phyloP scores from a whole-genome alignment of 2,888 invertebrate genomes.

The Cosmorhoe ocellata region DNA sequence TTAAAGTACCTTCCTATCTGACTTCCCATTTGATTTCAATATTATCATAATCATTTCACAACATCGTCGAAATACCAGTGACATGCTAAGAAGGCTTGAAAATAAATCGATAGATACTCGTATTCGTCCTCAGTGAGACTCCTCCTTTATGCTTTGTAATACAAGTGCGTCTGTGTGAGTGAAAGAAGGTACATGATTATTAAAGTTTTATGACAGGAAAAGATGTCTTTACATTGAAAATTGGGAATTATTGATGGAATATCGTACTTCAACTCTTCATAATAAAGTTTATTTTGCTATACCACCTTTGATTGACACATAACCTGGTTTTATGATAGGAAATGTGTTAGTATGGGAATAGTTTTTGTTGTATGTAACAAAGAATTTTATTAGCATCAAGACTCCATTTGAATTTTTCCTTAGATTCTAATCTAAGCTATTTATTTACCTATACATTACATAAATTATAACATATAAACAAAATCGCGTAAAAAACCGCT shows the following conservation, averaged over 20 bases:
- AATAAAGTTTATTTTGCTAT: not conserved
- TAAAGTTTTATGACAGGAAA: conserved; percentile 10
- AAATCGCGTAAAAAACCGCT: too few relatives aligned
- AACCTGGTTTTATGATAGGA: not conserved
- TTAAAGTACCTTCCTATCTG: too few relatives aligned
- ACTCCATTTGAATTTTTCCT: too few relatives aligned
- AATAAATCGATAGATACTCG: too few relatives aligned
- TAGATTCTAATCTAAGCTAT: too few relatives aligned
- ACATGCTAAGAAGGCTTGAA: too few relatives aligned
- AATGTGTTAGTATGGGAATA: not conserved
- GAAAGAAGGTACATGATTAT: conserved; percentile 8
- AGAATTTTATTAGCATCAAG: too few relatives aligned
- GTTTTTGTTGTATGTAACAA: not conserved
- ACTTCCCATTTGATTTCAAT: too few relatives aligned
- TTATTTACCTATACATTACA: too few relatives aligned
- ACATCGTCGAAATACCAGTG: too few relatives aligned
- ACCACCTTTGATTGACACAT: not conserved
- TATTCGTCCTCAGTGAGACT: conserved; percentile 6
- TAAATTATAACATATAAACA: too few relatives aligned
- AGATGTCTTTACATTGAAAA: not conserved
- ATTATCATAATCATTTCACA: too few relatives aligned
- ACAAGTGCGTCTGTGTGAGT: conserved; percentile 7
- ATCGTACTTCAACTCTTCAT: not conserved
- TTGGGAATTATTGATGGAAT: not conserved
- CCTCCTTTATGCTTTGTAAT: not conserved